Evolutionary conservation across 2,888 invertebrate species (phyloP).

Genomic region (Apotomis capreana): DNA sequence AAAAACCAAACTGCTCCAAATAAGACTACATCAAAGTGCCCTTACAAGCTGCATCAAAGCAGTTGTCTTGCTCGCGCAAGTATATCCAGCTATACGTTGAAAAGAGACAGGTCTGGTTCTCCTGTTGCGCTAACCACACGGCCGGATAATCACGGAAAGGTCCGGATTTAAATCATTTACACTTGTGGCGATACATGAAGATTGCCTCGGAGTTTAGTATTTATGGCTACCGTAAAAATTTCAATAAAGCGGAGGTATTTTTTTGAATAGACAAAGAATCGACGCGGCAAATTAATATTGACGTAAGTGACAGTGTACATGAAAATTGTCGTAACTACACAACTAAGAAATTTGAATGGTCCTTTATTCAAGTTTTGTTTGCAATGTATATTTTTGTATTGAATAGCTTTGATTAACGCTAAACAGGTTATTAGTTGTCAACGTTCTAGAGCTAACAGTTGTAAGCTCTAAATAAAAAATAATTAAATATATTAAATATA

Average conservation of each 20-base stretch:
- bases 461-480: no score
- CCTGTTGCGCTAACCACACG: constrained; percentile 33
- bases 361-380: no score
- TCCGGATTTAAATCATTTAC: constrained; percentile 42
- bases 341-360: background rate
- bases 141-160: constrained; percentile 39
- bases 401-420: no score
- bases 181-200: constrained; percentile 42
- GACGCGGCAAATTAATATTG: background rate
- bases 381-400: no score
- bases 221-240: constrained; percentile 38
- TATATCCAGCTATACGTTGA: background rate
- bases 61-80: background rate
- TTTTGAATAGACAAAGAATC: constrained; percentile 18
- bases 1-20: constrained; percentile 34
- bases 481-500: no score
- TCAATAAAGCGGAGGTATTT: constrained; percentile 34
- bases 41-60: constrained; percentile 27
- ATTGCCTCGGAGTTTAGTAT: constrained; percentile 41
- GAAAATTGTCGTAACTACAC: background rate
- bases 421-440: no score
- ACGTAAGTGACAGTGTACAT: background rate
- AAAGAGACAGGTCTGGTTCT: constrained; percentile 17
- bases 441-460: no score
- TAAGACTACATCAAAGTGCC: constrained; percentile 35